Evolutionary conservation across 2,113 vertebrate species (phyloP), one percentile per base, ranked within the genome.

Genomic region (Sylvietta virens): DNA sequence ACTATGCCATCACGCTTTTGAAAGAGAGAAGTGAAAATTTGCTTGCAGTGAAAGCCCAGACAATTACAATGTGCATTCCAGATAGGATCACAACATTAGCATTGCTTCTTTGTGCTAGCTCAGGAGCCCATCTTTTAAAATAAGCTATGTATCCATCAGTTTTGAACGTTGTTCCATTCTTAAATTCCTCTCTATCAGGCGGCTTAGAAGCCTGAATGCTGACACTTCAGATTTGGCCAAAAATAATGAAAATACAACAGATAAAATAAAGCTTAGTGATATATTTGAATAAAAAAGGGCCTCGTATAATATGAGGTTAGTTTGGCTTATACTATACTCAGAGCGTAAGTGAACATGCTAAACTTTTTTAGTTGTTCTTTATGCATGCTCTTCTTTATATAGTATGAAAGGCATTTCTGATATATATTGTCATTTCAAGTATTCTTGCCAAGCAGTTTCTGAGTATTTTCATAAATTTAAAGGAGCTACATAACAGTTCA

Each of bases 391-490:
- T 72, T 84, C 92, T 96, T 96, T 90, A 77, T 88, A 70, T 40
- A 94, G 35, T 60, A 95, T 50, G 67, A 93, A 95, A 93, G 26
- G 22, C 81, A 89, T 94, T 88, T 81, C 93, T 96, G 66, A 95
- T 95, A 90, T 93, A 96, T 94, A 95, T 94, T 97, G 79, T 85
- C 81, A 97, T 97, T 94, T 85, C 80, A 96, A 88, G 81, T 95
- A 90, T 95, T 96, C 85, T 79, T 95, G 94, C 95, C 97, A 98
- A 95, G 64, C 44, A 90, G 64, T 96, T 97, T 96, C 87, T 94
- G 79, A 92, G 96, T 48, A 51, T 95, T 98, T 97, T 96, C 90
- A 97, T 98, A 98, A 98, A 98, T 98, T 97, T 97, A 94, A 95
- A 96, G 82, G 72, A 90, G 86, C 77, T 81, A 74, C 96, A 80